Percentiles rank a stretch among this genome's conserved stretches.
Conservation (phyloP, 37 sponge, comb jelly and placozoan genomes). For the Eunapius fragilis region DNA sequence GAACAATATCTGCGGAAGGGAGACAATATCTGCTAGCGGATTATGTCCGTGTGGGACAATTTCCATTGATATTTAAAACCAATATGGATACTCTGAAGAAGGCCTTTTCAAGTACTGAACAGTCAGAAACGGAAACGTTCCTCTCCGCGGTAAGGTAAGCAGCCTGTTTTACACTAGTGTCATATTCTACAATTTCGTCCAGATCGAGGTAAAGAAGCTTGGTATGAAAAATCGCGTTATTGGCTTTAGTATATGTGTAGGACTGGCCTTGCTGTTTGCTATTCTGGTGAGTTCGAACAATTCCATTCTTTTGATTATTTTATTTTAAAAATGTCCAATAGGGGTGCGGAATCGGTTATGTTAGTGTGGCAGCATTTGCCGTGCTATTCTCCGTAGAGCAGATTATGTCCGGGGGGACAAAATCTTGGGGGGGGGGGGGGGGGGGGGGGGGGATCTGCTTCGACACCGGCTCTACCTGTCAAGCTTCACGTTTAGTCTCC, state of each 20-base stretch:
- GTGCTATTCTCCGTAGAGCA: conserved; percentile 65
- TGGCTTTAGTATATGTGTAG: conserved; percentile 53
- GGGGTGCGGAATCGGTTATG: conserved; percentile 52
- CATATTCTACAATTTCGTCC: neutral
- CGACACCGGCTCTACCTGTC: too few species aligned
- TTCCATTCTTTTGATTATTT: neutral
- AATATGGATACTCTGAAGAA: conserved; percentile 8
- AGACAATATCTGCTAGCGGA: too few species aligned
- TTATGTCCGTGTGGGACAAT: too few species aligned
- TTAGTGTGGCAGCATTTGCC: conserved; percentile 37
- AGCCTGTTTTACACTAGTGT: neutral
- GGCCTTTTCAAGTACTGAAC: neutral
- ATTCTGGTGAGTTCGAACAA: conserved; percentile 53
- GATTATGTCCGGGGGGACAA: conserved; percentile 38
- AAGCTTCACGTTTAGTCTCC: too few species aligned
- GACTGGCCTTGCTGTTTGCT: conserved; percentile 40
- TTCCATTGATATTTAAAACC: too few species aligned
- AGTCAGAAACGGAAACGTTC: neutral
- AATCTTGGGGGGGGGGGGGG: too few species aligned
- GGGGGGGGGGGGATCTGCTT: too few species aligned
- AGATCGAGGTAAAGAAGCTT: conserved; percentile 7
- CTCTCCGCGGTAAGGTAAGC: neutral
- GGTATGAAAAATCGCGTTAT: conserved; percentile 63
- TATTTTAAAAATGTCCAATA: neutral
- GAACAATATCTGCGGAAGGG: too few species aligned